Percentiles rank a stretch among this genome's conserved stretches.
Conservation (phyloP, 2,888 invertebrate genomes). For the Conomelus anceps region DNA sequence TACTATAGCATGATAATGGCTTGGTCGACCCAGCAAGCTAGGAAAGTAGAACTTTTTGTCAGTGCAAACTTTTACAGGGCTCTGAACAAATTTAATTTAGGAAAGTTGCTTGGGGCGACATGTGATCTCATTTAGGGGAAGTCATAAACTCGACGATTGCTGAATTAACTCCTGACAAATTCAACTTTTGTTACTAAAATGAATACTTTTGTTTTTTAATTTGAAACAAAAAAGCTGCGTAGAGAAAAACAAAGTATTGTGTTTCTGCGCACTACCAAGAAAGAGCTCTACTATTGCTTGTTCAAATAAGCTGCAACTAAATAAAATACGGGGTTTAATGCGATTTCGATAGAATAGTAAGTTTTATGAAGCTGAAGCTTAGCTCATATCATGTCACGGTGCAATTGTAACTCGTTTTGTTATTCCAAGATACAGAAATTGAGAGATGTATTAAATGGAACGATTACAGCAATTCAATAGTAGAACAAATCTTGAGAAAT, state of each 20-base stretch:
- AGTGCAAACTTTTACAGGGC: neutral
- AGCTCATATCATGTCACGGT: neutral
- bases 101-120: neutral
- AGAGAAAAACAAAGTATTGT: too few relatives aligned
- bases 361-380: neutral
- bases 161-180: neutral
- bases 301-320: too few relatives aligned
- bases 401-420: neutral
- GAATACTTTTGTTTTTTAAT: neutral
- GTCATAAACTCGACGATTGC: neutral
- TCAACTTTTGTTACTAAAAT: neutral
- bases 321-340: too few relatives aligned
- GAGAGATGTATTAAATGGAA: neutral
- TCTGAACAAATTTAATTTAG: neutral
- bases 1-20: neutral
- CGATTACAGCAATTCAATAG: neutral
- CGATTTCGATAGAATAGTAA: neutral
- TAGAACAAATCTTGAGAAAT: neutral
- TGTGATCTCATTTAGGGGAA: neutral
- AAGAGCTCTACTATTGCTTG: too few relatives aligned
- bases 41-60: neutral
- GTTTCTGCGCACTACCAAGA: too few relatives aligned
- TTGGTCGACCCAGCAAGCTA: neutral
- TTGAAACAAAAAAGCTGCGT: neutral
- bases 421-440: neutral